phyloP scores from a whole-genome alignment of 2,797 vertebrate genomes.

The Hippocampus kuda region DNA sequence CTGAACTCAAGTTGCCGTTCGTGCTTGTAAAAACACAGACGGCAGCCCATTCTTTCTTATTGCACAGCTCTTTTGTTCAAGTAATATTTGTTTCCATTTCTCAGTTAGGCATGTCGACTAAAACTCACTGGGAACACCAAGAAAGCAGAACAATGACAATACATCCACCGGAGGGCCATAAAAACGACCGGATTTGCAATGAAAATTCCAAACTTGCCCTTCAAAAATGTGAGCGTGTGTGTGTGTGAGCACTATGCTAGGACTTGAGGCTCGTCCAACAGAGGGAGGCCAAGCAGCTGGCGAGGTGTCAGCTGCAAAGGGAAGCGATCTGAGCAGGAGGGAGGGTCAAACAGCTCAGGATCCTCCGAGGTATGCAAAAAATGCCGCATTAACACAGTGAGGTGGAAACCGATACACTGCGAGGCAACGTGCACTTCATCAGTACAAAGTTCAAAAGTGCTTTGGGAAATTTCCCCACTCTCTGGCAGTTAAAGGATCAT shows the following conservation, averaged over 20 bases:
- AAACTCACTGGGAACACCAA: background rate
- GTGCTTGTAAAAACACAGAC: background rate
- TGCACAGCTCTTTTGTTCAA: no score
- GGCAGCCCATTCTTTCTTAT: no score
- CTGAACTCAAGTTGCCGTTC: background rate
- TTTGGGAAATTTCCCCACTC: background rate
- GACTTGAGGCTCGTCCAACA: slow-evolving; percentile 38
- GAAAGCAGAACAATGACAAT: background rate
- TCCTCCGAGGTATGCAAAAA: slow-evolving; percentile 44
- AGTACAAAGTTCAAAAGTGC: background rate
- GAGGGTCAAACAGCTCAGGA: slow-evolving; percentile 35
- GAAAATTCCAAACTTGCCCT: slow-evolving; percentile 13
- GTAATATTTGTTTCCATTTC: no score
- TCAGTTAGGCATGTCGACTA: background rate
- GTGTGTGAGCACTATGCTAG: slow-evolving; percentile 31
- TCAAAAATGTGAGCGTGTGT: slow-evolving; percentile 22
- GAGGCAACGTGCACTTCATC: slow-evolving; percentile 1
- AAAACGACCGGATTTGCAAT: slow-evolving; percentile 5
- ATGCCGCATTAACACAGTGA: slow-evolving; percentile 25
- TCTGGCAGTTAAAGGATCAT: background rate
- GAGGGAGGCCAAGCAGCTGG: slow-evolving; percentile 52
- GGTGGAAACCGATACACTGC: slow-evolving; percentile 26
- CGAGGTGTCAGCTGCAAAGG: slow-evolving; percentile 53
- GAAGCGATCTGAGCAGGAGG: slow-evolving; percentile 48
- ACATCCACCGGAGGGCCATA: slow-evolving; percentile 33